phyloP scores from a whole-genome alignment of 1,140 invertebrate species.

The Acromyrmex heyeri region DNA sequence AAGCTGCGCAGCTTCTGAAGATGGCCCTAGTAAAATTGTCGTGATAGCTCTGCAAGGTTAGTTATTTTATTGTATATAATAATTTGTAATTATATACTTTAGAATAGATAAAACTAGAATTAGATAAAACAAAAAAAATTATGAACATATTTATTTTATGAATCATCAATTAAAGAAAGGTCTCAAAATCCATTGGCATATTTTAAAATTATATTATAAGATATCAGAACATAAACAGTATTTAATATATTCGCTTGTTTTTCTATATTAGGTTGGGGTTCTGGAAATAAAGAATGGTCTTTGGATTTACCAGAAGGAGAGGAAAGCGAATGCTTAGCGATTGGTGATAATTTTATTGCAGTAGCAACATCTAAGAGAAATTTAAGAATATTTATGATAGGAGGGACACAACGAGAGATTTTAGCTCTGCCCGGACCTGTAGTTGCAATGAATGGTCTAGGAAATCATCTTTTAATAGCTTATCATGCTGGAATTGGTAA shows the following conservation, averaged over 20 bases:
- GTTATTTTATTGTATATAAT: slow-evolving; percentile 26
- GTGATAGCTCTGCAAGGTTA: slow-evolving; percentile 83
- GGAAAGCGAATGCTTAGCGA: slow-evolving; percentile 90
- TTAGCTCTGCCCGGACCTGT: slow-evolving; percentile 91
- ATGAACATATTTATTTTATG: background rate
- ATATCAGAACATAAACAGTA: background rate
- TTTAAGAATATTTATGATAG: slow-evolving; percentile 93
- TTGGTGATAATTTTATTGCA: slow-evolving; percentile 92
- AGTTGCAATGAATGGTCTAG: slow-evolving; percentile 90
- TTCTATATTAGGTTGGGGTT: slow-evolving; percentile 86
- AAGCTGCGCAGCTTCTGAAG: slow-evolving; percentile 89
- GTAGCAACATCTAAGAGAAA: slow-evolving; percentile 91
- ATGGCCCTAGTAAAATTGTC: slow-evolving; percentile 86
- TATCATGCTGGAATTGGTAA: slow-evolving; percentile 91
- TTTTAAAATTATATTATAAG: background rate
- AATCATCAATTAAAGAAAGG: background rate
- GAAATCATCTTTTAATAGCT: slow-evolving; percentile 91
- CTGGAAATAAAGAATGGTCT: slow-evolving; percentile 96
- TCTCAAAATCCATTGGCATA: background rate
- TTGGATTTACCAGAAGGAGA: slow-evolving; percentile 92
- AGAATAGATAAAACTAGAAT: too few species aligned
- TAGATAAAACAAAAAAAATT: background rate
- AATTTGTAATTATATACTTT: background rate
- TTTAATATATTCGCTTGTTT: slow-evolving; percentile 14
- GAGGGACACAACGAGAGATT: slow-evolving; percentile 94